A percentile compares a stretch with the other conserved stretches of the same genome.
Conservation (phyloP, 2,113 vertebrate genomes). For the Gracilinanus agilis region DNA sequence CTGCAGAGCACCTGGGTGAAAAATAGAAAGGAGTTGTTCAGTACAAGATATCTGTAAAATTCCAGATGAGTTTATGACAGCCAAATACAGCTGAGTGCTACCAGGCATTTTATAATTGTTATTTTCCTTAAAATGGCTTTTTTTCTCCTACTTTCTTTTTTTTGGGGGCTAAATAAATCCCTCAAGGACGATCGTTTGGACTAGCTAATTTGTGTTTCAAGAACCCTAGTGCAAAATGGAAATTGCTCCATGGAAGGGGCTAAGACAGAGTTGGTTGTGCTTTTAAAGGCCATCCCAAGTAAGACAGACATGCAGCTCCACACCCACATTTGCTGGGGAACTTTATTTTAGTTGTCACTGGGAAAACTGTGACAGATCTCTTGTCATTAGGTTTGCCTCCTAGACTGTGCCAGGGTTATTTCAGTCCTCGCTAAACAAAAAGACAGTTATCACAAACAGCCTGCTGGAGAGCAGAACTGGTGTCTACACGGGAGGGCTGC, state of each 20-base stretch:
- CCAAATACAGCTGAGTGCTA: background rate
- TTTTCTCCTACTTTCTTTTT: background rate
- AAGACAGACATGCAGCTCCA: too few relatives aligned
- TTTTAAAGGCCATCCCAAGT: background rate
- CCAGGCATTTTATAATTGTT: background rate
- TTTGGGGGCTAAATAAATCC: background rate
- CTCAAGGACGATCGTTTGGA: background rate
- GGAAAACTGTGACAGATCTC: background rate
- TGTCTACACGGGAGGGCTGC: background rate
- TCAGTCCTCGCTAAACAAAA: background rate
- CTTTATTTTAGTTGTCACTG: background rate
- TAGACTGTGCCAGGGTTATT: background rate
- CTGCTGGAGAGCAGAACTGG: background rate
- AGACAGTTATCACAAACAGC: background rate
- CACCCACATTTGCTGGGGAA: background rate
- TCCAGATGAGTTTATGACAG: background rate
- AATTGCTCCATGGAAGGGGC: background rate
- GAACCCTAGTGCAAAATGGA: background rate
- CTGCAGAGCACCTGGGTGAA: background rate
- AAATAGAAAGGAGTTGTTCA: background rate
- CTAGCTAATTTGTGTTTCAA: background rate
- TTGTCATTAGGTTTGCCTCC: background rate
- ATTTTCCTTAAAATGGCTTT: background rate
- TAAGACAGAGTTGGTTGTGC: background rate
- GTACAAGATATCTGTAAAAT: background rate